Evolutionary conservation across 2,888 invertebrate genomes (phyloP).

Genomic region (Ectemnius cavifrons): DNA sequence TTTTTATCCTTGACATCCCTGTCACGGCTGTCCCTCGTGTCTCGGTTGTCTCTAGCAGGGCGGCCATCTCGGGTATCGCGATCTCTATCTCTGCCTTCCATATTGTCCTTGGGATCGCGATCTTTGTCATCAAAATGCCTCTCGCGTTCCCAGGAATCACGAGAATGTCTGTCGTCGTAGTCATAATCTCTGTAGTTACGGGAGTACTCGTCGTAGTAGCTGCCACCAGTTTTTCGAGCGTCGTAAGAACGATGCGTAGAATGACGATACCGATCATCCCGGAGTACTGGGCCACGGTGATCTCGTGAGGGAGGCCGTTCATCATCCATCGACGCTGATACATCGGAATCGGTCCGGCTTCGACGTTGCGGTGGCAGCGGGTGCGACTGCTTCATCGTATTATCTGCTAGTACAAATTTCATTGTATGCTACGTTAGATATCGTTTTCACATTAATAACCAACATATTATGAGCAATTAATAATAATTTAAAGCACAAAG

Average conservation of each 20-base stretch:
- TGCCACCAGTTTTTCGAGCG: constrained; percentile 58
- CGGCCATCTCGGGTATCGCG: constrained; percentile 53
- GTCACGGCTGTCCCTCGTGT: constrained; percentile 61
- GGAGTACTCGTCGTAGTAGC: constrained; percentile 63
- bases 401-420: constrained; percentile 58
- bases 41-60: constrained; percentile 62
- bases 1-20: constrained; percentile 65
- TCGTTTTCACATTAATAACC: background rate
- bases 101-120: constrained; percentile 56
- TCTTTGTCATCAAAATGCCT: constrained; percentile 72
- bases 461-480: constrained; percentile 2
- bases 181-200: constrained; percentile 74
- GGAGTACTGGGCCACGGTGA: constrained; percentile 60
- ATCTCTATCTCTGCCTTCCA: constrained; percentile 57
- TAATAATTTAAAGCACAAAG: background rate
- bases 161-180: constrained; percentile 73
- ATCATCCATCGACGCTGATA: constrained; percentile 70
- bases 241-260: constrained; percentile 69
- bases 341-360: constrained; percentile 72
- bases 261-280: constrained; percentile 72
- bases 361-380: constrained; percentile 68
- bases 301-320: constrained; percentile 72
- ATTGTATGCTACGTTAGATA: constrained; percentile 5
- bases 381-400: constrained; percentile 67
- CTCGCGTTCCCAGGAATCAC: constrained; percentile 73